Evolutionary conservation across 2,113 vertebrate species (phyloP).

Genomic region (Cyrtonyx montezumae): DNA sequence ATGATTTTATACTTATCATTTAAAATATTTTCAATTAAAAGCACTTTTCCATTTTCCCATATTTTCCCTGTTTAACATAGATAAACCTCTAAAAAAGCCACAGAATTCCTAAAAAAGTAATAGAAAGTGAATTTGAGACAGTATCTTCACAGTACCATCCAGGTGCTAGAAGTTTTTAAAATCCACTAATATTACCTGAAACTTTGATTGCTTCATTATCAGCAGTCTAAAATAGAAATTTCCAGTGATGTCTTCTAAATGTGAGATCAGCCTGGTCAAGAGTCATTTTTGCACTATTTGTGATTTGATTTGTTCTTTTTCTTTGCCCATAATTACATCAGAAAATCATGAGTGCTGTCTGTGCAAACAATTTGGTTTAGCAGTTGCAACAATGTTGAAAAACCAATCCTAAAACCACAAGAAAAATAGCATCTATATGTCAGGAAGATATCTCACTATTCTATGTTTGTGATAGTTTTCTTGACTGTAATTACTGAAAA

Average conservation of each 20-base stretch:
- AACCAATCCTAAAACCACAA: fast-evolving
- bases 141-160: background rate
- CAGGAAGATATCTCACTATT: background rate
- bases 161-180: background rate
- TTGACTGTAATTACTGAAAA: background rate
- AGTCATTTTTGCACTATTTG: background rate
- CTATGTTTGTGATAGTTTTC: background rate
- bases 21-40: background rate
- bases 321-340: background rate
- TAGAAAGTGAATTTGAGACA: background rate
- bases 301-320: background rate
- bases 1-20: background rate
- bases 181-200: background rate
- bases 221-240: background rate
- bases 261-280: background rate
- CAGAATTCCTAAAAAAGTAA: background rate
- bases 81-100: background rate
- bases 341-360: fast-evolving
- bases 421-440: background rate
- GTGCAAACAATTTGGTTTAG: fast-evolving
- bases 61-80: background rate
- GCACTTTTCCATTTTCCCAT: background rate
- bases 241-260: background rate
- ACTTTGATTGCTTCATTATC: background rate
- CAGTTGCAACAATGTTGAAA: background rate